A percentile compares a stretch with the other conserved stretches of the same genome.
These are phyloP conservation scores for Seira sanloemensis DNA, from an alignment of 2,888 invertebrate genomes.

Conservation along the genomic window DNA sequence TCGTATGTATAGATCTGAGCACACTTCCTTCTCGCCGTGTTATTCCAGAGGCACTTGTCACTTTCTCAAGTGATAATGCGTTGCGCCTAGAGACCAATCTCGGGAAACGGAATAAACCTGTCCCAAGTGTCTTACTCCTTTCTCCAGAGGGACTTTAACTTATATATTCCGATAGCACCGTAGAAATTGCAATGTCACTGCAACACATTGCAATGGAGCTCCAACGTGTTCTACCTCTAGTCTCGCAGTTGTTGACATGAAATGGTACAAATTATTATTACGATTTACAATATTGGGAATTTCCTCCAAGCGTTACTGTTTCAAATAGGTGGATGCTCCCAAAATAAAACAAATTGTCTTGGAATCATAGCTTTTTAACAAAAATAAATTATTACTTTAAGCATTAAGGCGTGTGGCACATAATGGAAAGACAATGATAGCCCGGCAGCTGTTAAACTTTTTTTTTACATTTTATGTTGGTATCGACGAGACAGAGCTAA, in stretches of 20 bases:
- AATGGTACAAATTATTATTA: slow-evolving; percentile 46
- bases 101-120: slow-evolving; percentile 58
- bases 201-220: not conserved
- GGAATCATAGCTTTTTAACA: slow-evolving; percentile 22
- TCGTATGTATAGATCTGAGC: not conserved
- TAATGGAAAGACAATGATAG: not conserved
- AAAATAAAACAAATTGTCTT: slow-evolving; percentile 8
- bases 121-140: slow-evolving; percentile 51
- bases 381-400: slow-evolving; percentile 18
- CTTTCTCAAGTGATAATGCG: slow-evolving; percentile 65
- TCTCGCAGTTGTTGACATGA: slow-evolving; percentile 33
- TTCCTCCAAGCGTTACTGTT: too few relatives aligned
- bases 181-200: slow-evolving; percentile 14
- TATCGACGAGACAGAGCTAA: not conserved
- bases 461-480: too few relatives aligned
- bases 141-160: slow-evolving; percentile 56
- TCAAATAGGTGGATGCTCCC: not conserved
- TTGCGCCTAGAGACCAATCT: slow-evolving; percentile 64
- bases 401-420: not conserved
- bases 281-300: slow-evolving; percentile 2
- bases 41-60: slow-evolving; percentile 53
- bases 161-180: slow-evolving; percentile 43
- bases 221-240: not conserved
- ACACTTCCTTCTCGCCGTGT: not conserved
- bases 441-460: slow-evolving; percentile 38